Percentiles rank a stretch among this genome's conserved stretches.
phyloP scores from a whole-genome alignment of 1,140 invertebrate species.

The Eumeta japonica region DNA sequence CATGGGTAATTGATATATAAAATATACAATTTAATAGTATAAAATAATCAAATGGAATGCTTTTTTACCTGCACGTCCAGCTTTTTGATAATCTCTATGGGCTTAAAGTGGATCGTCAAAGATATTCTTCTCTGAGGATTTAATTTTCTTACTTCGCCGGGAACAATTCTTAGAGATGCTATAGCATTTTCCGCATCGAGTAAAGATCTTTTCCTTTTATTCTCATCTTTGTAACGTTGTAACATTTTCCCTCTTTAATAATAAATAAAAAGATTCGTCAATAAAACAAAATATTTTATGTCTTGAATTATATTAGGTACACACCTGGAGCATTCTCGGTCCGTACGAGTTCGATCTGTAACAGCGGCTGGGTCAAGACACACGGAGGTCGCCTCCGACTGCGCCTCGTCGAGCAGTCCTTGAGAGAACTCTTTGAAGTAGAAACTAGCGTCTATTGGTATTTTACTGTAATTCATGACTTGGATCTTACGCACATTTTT shows the following conservation, averaged over 20 bases:
- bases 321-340: constrained; percentile 27
- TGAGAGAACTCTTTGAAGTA: constrained; percentile 39
- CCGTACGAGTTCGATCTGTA: constrained; percentile 7
- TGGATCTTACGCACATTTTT: constrained; percentile 40
- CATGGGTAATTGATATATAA: no score
- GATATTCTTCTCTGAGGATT: constrained; percentile 36
- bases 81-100: constrained; percentile 39
- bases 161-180: constrained; percentile 40
- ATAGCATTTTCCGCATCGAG: constrained; percentile 38
- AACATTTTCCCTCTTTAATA: constrained; percentile 28
- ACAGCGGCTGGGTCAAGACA: constrained; percentile 25
- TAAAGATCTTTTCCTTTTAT: constrained; percentile 31
- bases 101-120: constrained; percentile 46
- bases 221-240: constrained; percentile 31
- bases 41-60: no score
- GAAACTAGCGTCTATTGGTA: constrained; percentile 37
- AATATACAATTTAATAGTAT: no score
- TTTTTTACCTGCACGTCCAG: constrained; percentile 36
- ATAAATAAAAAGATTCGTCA: not conserved
- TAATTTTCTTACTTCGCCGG: constrained; percentile 36
- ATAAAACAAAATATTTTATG: constrained; percentile 7
- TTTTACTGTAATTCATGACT: constrained; percentile 50
- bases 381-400: constrained; percentile 38
- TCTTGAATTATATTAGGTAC: constrained; percentile 9
- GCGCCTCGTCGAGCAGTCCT: constrained; percentile 21